Percentiles rank a stretch among this genome's conserved stretches.
Evolutionary conservation across 2,797 vertebrate species (phyloP).

Genomic region (Podargus strigoides): DNA sequence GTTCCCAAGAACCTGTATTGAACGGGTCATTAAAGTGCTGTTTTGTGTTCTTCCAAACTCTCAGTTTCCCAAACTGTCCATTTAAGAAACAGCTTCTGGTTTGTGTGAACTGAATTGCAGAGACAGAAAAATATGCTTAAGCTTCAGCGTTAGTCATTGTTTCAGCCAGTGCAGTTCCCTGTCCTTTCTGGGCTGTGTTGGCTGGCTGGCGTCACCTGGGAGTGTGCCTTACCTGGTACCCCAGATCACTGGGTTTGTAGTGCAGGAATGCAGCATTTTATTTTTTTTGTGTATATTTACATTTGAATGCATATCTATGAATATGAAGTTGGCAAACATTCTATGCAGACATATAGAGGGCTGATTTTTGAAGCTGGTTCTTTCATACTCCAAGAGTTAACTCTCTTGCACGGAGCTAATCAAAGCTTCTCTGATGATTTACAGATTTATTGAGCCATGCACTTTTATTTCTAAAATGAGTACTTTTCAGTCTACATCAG

Average conservation of each 20-base stretch:
- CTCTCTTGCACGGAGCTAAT: not conserved
- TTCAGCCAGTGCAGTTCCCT: not conserved
- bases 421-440: not conserved
- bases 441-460: not conserved
- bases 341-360: fast-evolving
- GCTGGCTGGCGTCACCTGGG: not conserved
- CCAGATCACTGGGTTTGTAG: not conserved
- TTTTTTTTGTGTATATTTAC: too few species aligned
- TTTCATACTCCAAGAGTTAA: not conserved
- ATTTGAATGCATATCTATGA: not conserved
- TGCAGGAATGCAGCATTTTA: not conserved
- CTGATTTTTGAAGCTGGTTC: not conserved
- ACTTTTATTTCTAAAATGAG: not conserved
- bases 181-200: not conserved
- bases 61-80: not conserved
- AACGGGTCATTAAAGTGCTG: fast-evolving
- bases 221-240: not conserved
- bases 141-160: not conserved
- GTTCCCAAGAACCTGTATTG: not conserved
- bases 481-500: not conserved
- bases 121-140: not conserved
- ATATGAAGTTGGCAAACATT: not conserved
- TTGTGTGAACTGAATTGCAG: not conserved
- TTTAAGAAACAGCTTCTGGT: not conserved
- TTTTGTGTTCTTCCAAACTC: not conserved